Conservation (phyloP, 2,113 vertebrate genomes). For the Otus sunia region DNA sequence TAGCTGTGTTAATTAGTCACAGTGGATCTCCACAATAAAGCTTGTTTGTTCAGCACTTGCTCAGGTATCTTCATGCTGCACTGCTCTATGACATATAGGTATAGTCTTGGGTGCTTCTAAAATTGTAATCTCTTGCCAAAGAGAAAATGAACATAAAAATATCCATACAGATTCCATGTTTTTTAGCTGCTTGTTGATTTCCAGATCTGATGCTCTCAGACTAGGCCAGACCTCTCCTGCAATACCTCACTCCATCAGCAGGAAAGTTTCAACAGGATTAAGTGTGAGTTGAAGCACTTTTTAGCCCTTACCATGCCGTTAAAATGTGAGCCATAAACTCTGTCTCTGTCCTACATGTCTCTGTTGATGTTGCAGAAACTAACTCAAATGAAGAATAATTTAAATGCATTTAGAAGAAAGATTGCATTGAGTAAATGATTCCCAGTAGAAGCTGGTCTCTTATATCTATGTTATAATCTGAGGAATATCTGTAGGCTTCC, state of each 20-base stretch:
- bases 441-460: neutral
- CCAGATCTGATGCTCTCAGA: neutral
- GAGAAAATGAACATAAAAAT: neutral
- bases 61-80: neutral
- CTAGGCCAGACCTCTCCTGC: neutral
- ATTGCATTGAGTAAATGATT: neutral
- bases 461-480: neutral
- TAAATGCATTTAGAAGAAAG: neutral
- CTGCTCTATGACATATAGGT: neutral
- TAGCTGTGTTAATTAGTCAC: conserved; percentile 61
- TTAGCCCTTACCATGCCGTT: neutral
- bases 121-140: neutral
- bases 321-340: neutral
- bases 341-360: neutral
- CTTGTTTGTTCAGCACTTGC: conserved; percentile 55
- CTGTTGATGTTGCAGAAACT: neutral
- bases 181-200: neutral
- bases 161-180: neutral
- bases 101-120: neutral
- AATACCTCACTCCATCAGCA: neutral
- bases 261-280: neutral
- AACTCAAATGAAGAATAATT: neutral
- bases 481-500: neutral
- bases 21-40: conserved; percentile 7
- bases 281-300: neutral